Conservation (phyloP, 2,797 vertebrate genomes). For the Poeciliopsis paucimaculata region DNA sequence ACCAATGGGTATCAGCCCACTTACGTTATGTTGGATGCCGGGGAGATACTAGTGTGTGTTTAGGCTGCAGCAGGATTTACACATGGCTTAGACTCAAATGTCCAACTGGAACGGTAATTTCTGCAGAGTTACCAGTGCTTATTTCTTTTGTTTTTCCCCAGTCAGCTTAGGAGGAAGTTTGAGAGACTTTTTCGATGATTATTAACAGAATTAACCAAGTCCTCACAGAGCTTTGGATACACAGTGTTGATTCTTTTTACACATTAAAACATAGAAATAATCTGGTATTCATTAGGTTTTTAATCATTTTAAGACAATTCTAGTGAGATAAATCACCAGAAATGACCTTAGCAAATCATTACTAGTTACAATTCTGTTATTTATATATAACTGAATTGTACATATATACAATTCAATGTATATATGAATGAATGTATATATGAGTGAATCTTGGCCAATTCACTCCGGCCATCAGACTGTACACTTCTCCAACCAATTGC, state of each 20-base stretch:
- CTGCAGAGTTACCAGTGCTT: neutral
- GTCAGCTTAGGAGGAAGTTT: slow-evolving; percentile 14
- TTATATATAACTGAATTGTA: no score
- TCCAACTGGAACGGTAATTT: slow-evolving; percentile 22
- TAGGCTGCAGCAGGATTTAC: slow-evolving; percentile 44
- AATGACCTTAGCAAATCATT: neutral
- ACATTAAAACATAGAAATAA: neutral
- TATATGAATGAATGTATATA: no score
- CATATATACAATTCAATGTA: no score
- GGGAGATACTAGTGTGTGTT: slow-evolving; percentile 42
- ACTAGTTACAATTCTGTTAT: neutral
- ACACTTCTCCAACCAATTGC: neutral
- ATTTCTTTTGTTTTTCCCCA: neutral
- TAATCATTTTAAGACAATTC: neutral
- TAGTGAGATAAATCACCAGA: neutral
- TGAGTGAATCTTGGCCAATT: neutral
- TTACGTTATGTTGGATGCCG: slow-evolving; percentile 43
- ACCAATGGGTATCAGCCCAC: slow-evolving; percentile 67
- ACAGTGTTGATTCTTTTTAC: slow-evolving; percentile 1
- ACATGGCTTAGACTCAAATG: slow-evolving; percentile 40
- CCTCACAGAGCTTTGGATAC: slow-evolving; percentile 1
- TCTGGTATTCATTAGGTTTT: neutral
- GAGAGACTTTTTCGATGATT: slow-evolving; percentile 4
- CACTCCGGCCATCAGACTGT: neutral
- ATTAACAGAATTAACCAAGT: neutral